These are phyloP conservation scores for Rana temporaria DNA, from an alignment of 2,113 vertebrate species.

Conservation along the genomic window DNA sequence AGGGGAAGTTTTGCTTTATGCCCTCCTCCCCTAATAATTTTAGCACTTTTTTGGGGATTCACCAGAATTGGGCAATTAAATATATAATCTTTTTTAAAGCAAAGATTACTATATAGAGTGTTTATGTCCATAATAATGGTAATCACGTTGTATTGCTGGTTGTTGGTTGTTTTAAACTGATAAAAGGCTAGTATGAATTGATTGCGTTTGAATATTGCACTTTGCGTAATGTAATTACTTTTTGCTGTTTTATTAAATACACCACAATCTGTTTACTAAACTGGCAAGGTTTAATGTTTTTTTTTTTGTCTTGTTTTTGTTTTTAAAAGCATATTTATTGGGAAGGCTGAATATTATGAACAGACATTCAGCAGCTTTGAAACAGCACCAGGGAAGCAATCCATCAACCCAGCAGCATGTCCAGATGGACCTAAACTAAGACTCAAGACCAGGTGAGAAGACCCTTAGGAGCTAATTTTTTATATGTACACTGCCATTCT, in stretches of 20 bases:
- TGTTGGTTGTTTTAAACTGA: neutral
- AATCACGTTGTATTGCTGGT: neutral
- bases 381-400: neutral
- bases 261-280: too few relatives aligned
- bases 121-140: neutral
- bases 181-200: neutral
- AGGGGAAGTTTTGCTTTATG: too few relatives aligned
- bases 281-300: neutral
- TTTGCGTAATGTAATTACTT: too few relatives aligned
- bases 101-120: too few relatives aligned
- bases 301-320: neutral
- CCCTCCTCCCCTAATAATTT: too few relatives aligned
- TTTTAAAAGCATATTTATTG: conserved; percentile 24
- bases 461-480: too few relatives aligned
- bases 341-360: neutral
- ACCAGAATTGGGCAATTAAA: too few relatives aligned
- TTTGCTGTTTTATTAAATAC: too few relatives aligned
- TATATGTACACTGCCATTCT: too few relatives aligned
- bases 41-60: too few relatives aligned
- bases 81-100: neutral
- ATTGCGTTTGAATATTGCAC: neutral
- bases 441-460: conserved; percentile 9
- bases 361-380: neutral
- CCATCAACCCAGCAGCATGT: conserved; percentile 7
- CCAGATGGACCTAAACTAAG: conserved; percentile 11